Base-by-base conservation (phyloP, 2,888 invertebrate species). In the Thyatira batis region DNA sequence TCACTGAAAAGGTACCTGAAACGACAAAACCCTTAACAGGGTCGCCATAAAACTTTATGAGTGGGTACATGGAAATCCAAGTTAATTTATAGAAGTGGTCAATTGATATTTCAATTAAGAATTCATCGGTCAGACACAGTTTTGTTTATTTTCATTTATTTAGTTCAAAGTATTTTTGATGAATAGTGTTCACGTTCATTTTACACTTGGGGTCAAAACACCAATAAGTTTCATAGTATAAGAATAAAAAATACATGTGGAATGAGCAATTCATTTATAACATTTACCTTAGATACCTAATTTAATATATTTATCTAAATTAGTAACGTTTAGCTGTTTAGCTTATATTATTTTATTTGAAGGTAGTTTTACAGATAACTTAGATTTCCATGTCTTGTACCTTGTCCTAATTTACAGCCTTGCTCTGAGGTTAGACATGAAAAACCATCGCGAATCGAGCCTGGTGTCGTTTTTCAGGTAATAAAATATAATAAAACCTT, bases 401-500 rank as follows among this genome's bases (percentile, higher is more conserved):
- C 17, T 39, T 13, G 5, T 39, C 17, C 17, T 39, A 49, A 54
- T 72, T 84, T 88, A 17, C 89, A 90, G 89, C 85, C 81, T 4
- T 89, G 89, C 62, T 63, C 77, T 51, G 68, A 76, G 58, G 59
- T 55, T 51, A 71, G 62, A 55, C 39, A 39, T 39, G 55, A 61
- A 58, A 50, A 61, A 23, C 87, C 88, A 1, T 78, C 86, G 21
- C 71, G 71, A 43, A 78, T 90, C 53, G 89, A 90, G 61, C 65
- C 80, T 28, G 89, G 89, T 33, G 72, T 82, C 60, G 87, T 84
- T 51, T 90, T 90, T 73, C 76, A 89, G 90, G 90, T 90, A 84
- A 73, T 30, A 23, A 48, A 46, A 17, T 27, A 39, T 17, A 17
- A 39, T 17, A 39, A 39, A n/a, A 39, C 13, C 8, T 17, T 39